Evolutionary conservation across 2,113 vertebrate species (phyloP).

Genomic region (Larimichthys polyactis): DNA sequence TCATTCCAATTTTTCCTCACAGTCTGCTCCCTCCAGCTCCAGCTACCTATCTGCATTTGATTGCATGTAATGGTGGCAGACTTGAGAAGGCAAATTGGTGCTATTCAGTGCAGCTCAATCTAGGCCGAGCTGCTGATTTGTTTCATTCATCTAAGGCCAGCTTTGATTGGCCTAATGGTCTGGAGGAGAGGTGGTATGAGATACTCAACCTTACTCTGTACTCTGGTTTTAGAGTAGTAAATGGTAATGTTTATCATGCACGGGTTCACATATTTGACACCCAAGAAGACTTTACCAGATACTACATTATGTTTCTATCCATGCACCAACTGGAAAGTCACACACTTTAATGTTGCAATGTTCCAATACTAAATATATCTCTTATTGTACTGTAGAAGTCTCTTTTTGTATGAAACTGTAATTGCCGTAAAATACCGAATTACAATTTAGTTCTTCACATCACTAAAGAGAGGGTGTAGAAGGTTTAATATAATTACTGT

Average conservation of each 20-base stretch:
- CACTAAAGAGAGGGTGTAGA: neutral
- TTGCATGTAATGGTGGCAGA: constrained; percentile 75
- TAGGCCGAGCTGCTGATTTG: constrained; percentile 68
- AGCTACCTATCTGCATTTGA: constrained; percentile 71
- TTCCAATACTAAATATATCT: neutral
- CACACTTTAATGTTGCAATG: neutral
- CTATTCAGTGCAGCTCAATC: constrained; percentile 70
- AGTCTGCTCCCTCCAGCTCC: constrained; percentile 56
- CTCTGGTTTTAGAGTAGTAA: constrained; percentile 19
- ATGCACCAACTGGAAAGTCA: neutral
- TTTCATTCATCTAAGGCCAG: constrained; percentile 68
- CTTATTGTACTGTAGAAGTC: neutral
- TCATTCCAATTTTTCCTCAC: constrained; percentile 62
- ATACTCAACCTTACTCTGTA: constrained; percentile 29
- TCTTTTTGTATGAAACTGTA: neutral
- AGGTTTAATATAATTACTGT: neutral
- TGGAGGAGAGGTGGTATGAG: constrained; percentile 28
- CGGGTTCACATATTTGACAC: constrained; percentile 20
- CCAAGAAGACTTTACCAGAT: neutral
- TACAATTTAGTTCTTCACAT: neutral
- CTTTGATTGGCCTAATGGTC: constrained; percentile 71
- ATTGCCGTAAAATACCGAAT: neutral
- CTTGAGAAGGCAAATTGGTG: constrained; percentile 74
- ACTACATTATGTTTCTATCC: neutral
- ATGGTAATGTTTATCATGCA: constrained; percentile 20